A percentile compares a stretch with the other conserved stretches of the same genome.
Conservation (phyloP, 2,113 vertebrate genomes). For the Melospiza melodia region DNA sequence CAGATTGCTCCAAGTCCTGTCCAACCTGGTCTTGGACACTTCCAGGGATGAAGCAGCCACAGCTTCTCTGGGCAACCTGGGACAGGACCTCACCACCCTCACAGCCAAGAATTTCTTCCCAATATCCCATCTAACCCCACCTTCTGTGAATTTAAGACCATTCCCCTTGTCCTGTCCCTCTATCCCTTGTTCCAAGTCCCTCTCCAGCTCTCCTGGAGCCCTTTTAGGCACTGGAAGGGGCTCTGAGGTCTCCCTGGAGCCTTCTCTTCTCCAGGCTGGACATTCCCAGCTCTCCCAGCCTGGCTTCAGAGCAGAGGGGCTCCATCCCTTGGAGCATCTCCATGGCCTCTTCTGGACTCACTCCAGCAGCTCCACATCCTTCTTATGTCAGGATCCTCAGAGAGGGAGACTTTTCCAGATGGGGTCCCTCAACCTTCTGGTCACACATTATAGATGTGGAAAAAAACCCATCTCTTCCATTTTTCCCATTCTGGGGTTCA, state of each 20-base stretch:
- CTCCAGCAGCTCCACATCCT: not conserved
- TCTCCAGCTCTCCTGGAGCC: not conserved
- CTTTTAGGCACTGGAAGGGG: not conserved
- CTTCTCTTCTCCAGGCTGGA: fast-evolving
- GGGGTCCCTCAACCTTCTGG: not conserved
- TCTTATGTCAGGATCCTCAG: not conserved
- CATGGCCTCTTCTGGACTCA: fast-evolving
- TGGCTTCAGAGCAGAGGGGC: not conserved
- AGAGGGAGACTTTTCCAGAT: not conserved
- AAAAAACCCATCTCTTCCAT: not conserved
- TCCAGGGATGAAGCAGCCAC: not conserved
- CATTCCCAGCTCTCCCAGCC: not conserved
- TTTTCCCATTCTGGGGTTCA: not conserved
- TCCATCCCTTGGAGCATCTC: not conserved
- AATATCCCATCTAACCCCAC: fast-evolving
- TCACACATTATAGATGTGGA: not conserved
- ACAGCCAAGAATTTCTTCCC: fast-evolving
- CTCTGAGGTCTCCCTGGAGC: fast-evolving
- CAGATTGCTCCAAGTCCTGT: fast-evolving
- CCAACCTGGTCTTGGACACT: not conserved
- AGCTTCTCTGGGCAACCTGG: not conserved
- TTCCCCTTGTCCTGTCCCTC: fast-evolving
- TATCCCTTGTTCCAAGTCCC: not conserved
- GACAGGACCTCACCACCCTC: not conserved
- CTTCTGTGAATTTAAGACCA: not conserved